Evolutionary conservation across 2,113 vertebrate species (phyloP).

Genomic region (Bufo gargarizans): DNA sequence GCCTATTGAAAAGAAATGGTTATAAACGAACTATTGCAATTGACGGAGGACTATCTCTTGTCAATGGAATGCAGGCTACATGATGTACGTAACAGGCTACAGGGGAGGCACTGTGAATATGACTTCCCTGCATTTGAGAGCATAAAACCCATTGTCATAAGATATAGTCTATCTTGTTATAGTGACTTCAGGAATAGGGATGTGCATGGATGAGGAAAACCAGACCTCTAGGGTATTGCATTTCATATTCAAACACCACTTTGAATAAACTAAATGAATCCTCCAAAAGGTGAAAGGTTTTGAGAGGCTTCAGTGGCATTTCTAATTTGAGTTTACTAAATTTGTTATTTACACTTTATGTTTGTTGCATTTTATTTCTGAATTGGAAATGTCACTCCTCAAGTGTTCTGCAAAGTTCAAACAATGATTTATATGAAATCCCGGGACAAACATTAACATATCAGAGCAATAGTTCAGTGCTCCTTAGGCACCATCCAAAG

Average conservation of each 20-base stretch:
- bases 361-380: conserved; percentile 42
- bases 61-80: no score
- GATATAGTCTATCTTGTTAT: no score
- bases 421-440: conserved; percentile 50
- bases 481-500: conserved; percentile 29
- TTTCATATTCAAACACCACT: neutral
- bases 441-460: conserved; percentile 22
- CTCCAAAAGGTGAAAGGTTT: neutral
- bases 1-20: no score
- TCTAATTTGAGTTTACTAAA: neutral
- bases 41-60: no score
- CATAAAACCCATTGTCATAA: no score
- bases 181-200: no score
- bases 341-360: conserved; percentile 35
- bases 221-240: neutral
- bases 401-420: conserved; percentile 48
- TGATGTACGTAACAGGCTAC: neutral
- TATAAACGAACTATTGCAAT: no score
- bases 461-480: conserved; percentile 15
- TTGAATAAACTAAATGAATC: neutral
- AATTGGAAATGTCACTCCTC: conserved; percentile 44
- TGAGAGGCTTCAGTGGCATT: conserved; percentile 4
- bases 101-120: neutral
- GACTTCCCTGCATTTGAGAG: neutral
- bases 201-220: neutral